These are phyloP conservation scores for Sinocyclocheilus anshuiensis DNA, from an alignment of 2,113 vertebrate species.

Conservation along the genomic window DNA sequence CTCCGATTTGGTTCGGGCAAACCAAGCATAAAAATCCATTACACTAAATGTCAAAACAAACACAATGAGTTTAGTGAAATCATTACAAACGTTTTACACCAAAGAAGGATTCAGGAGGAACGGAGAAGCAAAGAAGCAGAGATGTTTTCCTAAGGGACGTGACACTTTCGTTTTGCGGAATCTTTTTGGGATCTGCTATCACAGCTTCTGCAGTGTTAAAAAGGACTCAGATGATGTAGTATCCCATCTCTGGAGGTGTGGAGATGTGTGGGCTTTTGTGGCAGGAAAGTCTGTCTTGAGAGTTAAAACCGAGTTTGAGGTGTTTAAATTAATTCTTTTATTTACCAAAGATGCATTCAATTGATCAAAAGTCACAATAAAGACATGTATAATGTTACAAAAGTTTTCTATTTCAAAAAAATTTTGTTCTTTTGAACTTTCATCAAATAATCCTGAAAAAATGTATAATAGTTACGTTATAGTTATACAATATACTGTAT, in stretches of 20 bases:
- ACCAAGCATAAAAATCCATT: conserved; percentile 40
- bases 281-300: neutral
- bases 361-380: too few species aligned
- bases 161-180: neutral
- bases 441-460: too few species aligned
- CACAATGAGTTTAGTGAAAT: conserved; percentile 15
- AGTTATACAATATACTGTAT: too few species aligned
- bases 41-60: conserved; percentile 42
- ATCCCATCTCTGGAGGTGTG: neutral
- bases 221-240: conserved; percentile 6
- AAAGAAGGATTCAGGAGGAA: neutral
- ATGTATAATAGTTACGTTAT: too few species aligned
- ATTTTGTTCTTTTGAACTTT: too few species aligned
- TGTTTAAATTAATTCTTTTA: too few species aligned
- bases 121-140: neutral
- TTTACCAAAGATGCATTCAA: too few species aligned
- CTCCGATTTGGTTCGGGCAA: conserved; percentile 21
- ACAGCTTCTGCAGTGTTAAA: neutral
- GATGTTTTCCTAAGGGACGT: conserved; percentile 11
- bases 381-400: too few species aligned
- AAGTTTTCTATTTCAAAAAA: too few species aligned
- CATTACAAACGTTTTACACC: conserved; percentile 12
- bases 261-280: neutral
- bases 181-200: neutral
- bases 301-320: neutral